Base-by-base conservation (phyloP, 2,888 invertebrate species). In the Apotomis betuletana region DNA sequence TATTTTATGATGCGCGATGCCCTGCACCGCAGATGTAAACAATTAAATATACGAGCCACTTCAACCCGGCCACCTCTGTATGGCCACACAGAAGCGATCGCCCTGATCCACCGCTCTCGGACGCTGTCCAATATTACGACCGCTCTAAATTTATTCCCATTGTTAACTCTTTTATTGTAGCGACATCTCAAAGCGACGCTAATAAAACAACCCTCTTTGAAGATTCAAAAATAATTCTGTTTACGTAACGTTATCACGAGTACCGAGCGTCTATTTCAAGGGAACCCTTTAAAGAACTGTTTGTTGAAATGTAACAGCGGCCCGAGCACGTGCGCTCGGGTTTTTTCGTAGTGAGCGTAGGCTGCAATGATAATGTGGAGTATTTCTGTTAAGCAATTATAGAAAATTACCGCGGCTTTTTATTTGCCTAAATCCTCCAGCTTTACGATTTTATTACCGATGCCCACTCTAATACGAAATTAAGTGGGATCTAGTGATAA, bases 151-250 rank as follows among this genome's bases (percentile, higher is more conserved):
- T 86, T 87, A 85, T 87, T 85, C 73, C 83, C 85, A 85, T 85
- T 87, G 87, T 85, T 87, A 86, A 83, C 81, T 88, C 87, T 87
- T 89, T 90, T 90, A 86, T 88, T 87, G 80, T 87, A 79, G 73
- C 80, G 80, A 78, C 77, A 83, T 83, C 84, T 82, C 81, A 78
- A 81, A 85, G 83, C 80, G 85, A 82, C 83, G 79, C 80, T 83
- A 67, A 81, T 83, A 85, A 87, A 87, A 85, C 85, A 86, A 86
- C 85, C 80, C 81, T 83, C 90, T 90, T 91, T 91, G 91, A 90
- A 87, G 88, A 85, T 86, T 81, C 81, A 75, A 80, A 88, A 88
- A 89, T 89, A 89, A 84, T 82, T 78, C 74, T 88, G 87, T 88
- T 89, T 89, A 89, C 85, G 79, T 81, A 77, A 80, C 81, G 78